Evolutionary conservation across 1,140 invertebrate species (phyloP).

Genomic region (Drosophila orosa): DNA sequence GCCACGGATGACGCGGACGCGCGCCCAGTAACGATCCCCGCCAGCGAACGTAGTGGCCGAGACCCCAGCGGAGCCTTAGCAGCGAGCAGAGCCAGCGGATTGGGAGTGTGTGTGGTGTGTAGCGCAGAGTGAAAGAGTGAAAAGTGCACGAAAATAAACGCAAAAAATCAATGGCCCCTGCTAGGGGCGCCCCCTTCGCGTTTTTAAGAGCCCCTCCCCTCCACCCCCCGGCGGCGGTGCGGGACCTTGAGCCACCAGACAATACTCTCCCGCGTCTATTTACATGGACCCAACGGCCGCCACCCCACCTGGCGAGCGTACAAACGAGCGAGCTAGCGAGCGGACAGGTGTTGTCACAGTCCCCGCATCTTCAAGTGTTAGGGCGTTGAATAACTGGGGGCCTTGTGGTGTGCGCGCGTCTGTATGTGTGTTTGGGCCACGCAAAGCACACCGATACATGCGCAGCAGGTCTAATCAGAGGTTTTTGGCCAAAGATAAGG

Average conservation of each 20-base stretch:
- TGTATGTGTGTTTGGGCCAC: slow-evolving; percentile 19
- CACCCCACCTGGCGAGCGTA: slow-evolving; percentile 65
- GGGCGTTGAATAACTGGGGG: slow-evolving; percentile 20
- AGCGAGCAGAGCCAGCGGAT: slow-evolving; percentile 22
- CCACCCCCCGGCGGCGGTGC: background rate
- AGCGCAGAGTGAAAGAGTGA: slow-evolving; percentile 39
- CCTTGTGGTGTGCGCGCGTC: slow-evolving; percentile 12
- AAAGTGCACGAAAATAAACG: slow-evolving; percentile 64
- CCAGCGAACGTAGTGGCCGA: background rate
- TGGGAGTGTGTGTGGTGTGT: slow-evolving; percentile 55
- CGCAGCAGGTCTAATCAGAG: slow-evolving; percentile 73
- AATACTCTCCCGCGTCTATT: slow-evolving; percentile 32
- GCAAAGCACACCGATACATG: slow-evolving; percentile 49
- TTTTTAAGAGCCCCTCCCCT: background rate
- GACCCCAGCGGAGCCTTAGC: slow-evolving; percentile 14
- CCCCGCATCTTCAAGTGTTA: slow-evolving; percentile 15
- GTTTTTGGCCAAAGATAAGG: slow-evolving; percentile 72
- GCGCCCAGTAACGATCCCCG: slow-evolving; percentile 18
- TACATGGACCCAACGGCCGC: slow-evolving; percentile 38
- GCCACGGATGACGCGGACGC: slow-evolving; percentile 24
- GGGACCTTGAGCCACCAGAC: slow-evolving; percentile 28
- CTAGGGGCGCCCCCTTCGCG: background rate
- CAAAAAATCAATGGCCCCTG: slow-evolving; percentile 70
- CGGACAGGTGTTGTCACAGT: slow-evolving; percentile 70
- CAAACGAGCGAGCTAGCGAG: slow-evolving; percentile 14